A percentile compares a stretch with the other conserved stretches of the same genome.
Evolutionary conservation across 1,140 invertebrate genomes (phyloP).

Genomic region (Druon quercuslanigerum): DNA sequence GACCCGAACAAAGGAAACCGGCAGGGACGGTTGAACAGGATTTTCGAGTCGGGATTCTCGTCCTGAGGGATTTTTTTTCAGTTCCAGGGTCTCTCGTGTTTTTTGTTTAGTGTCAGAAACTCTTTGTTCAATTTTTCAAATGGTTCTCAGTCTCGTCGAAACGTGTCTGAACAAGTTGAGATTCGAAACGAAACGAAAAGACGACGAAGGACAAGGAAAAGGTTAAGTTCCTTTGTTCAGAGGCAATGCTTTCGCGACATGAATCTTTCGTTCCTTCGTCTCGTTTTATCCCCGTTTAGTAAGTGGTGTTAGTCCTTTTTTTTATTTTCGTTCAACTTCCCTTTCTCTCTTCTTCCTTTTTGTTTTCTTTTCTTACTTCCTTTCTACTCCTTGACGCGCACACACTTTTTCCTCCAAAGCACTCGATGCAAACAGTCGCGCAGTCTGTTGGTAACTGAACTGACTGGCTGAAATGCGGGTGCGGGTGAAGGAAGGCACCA

Average conservation of each 20-base stretch:
- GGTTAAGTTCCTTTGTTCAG: slow-evolving; percentile 58
- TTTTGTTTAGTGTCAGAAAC: background rate
- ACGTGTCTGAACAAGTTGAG: background rate
- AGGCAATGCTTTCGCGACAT: slow-evolving; percentile 46
- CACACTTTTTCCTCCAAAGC: slow-evolving; percentile 45
- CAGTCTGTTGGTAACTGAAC: slow-evolving; percentile 66
- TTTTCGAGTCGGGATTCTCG: slow-evolving; percentile 33
- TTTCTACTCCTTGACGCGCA: slow-evolving; percentile 35
- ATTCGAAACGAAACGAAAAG: slow-evolving; percentile 42
- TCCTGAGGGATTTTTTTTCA: background rate
- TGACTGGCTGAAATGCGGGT: slow-evolving; percentile 37
- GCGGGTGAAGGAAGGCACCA: slow-evolving; percentile 47
- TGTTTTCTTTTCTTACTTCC: slow-evolving; percentile 10
- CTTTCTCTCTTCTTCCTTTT: slow-evolving; percentile 7
- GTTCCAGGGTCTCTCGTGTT: background rate
- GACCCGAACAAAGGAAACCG: slow-evolving; percentile 44
- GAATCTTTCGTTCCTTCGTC: slow-evolving; percentile 11
- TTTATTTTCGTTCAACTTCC: slow-evolving; percentile 5
- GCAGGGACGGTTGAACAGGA: slow-evolving; percentile 46
- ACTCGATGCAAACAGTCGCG: slow-evolving; percentile 57
- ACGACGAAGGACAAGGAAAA: slow-evolving; percentile 55
- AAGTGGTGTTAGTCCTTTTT: background rate
- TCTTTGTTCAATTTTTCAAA: background rate
- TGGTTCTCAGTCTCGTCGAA: background rate
- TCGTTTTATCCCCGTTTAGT: slow-evolving; percentile 15